Evolutionary conservation across 2,888 invertebrate genomes (phyloP).

Genomic region (Corbicula japonica): DNA sequence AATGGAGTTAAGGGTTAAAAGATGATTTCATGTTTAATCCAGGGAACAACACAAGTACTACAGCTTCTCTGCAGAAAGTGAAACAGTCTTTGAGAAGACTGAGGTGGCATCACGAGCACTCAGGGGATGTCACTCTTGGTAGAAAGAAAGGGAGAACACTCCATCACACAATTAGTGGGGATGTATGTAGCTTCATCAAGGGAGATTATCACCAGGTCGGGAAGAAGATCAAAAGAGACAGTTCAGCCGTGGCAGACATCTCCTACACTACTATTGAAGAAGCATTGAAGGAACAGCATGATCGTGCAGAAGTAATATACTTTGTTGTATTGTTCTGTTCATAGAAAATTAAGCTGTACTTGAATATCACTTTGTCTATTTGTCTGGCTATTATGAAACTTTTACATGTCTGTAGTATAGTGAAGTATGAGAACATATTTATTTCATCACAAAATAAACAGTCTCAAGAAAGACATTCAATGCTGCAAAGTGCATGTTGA

Average conservation of each 20-base stretch:
- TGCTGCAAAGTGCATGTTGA: no score
- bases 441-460: no score
- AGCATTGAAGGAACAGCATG: constrained; percentile 83
- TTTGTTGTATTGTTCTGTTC: no score
- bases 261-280: constrained; percentile 69
- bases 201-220: constrained; percentile 67
- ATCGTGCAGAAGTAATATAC: constrained; percentile 85
- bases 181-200: constrained; percentile 78
- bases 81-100: constrained; percentile 82
- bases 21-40: background rate
- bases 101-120: constrained; percentile 81
- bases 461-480: no score
- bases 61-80: constrained; percentile 81
- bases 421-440: no score
- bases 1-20: background rate
- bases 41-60: constrained; percentile 50
- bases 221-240: constrained; percentile 19
- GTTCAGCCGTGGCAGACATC: constrained; percentile 34
- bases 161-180: constrained; percentile 53
- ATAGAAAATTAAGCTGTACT: no score
- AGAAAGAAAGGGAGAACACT: constrained; percentile 26
- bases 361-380: no score
- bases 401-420: no score
- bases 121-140: constrained; percentile 64
- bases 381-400: no score